phyloP scores from a whole-genome alignment of 2,797 vertebrate genomes.

The Lepus townsendii region DNA sequence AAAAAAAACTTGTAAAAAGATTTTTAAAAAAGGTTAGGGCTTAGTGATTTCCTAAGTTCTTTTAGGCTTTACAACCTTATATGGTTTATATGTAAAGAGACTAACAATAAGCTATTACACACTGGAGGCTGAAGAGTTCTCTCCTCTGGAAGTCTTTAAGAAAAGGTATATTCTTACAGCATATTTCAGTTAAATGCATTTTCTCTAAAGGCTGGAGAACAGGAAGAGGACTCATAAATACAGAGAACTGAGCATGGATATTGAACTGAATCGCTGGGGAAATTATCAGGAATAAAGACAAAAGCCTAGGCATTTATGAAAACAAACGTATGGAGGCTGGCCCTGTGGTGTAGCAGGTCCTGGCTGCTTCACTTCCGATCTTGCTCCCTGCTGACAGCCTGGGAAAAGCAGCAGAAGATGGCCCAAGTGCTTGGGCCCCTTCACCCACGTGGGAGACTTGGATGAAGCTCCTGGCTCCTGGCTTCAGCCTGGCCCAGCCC shows the following conservation, averaged over 20 bases:
- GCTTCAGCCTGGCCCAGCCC: too few relatives aligned
- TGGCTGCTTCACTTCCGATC: too few relatives aligned
- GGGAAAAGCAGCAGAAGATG: too few relatives aligned
- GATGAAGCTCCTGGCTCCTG: too few relatives aligned
- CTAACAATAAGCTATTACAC: neutral
- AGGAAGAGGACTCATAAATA: neutral
- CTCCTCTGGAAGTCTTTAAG: neutral
- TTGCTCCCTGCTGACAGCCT: too few relatives aligned
- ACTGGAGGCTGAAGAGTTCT: neutral
- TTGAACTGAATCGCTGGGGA: neutral
- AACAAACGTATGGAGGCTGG: too few relatives aligned
- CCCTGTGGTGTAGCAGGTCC: too few relatives aligned
- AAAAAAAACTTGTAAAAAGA: too few relatives aligned
- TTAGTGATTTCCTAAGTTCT: neutral
- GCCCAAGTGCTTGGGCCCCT: too few relatives aligned
- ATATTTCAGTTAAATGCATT: neutral
- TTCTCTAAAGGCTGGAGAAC: slow-evolving; percentile 16
- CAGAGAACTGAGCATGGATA: neutral
- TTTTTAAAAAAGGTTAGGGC: neutral
- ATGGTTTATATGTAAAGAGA: neutral
- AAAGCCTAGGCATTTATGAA: neutral
- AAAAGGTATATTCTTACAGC: neutral
- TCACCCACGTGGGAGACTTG: too few relatives aligned
- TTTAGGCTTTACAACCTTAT: neutral
- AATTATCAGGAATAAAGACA: neutral